Conservation (phyloP, 2,113 vertebrate genomes). For the Heterotis niloticus region DNA sequence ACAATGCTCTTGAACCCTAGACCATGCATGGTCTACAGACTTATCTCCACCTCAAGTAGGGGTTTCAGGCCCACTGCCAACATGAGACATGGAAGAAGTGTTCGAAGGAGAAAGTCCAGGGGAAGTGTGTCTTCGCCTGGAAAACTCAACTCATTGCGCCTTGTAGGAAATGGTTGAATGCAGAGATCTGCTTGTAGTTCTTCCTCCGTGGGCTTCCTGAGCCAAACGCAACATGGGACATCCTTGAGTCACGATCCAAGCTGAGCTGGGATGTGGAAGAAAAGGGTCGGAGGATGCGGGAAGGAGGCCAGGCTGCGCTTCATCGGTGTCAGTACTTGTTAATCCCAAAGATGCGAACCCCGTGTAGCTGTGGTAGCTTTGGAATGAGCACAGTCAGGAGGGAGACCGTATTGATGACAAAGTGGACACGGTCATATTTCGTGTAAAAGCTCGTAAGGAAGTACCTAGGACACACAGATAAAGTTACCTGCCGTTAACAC, state of each 20-base stretch:
- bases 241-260: conserved; percentile 27
- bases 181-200: conserved; percentile 23
- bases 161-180: neutral
- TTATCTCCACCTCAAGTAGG: neutral
- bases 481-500: neutral
- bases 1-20: too few species aligned
- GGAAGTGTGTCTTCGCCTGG: neutral
- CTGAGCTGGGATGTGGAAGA: neutral
- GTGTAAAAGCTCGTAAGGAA: conserved; percentile 98
- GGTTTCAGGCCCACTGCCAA: neutral
- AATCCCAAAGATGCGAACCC: conserved; percentile 95
- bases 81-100: neutral
- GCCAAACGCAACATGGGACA: conserved; percentile 25
- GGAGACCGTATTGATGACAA: conserved; percentile 89
- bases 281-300: conserved; percentile 20
- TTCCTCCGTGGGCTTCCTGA: conserved; percentile 12
- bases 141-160: conserved; percentile 7
- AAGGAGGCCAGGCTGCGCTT: conserved; percentile 20
- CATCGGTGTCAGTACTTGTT: conserved; percentile 80
- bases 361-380: conserved; percentile 93
- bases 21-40: neutral
- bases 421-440: conserved; percentile 90
- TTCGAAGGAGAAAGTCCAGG: neutral
- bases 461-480: conserved; percentile 66
- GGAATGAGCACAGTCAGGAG: conserved; percentile 94